Percentiles rank a stretch among this genome's conserved stretches.
These are phyloP conservation scores for Siniperca knerii DNA, from an alignment of 2,113 vertebrate genomes.

Conservation along the genomic window DNA sequence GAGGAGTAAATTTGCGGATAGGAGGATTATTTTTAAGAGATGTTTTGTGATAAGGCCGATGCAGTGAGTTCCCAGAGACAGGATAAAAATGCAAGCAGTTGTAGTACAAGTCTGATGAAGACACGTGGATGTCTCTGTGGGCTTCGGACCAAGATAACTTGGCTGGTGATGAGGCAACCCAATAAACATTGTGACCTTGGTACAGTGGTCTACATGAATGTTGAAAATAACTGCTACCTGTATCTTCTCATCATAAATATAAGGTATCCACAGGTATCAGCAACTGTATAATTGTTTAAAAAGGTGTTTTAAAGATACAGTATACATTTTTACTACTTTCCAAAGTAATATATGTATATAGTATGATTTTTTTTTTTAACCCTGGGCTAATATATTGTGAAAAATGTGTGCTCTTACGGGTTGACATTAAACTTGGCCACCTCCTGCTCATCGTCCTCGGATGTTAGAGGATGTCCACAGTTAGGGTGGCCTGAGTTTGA, in stretches of 20 bases:
- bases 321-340: too few relatives aligned
- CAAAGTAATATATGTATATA: not conserved
- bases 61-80: not conserved
- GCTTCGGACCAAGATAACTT: not conserved
- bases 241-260: not conserved
- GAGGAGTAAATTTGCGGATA: not conserved
- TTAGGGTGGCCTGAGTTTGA: not conserved
- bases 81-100: not conserved
- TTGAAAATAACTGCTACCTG: not conserved
- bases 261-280: not conserved
- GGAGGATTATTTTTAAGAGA: not conserved
- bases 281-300: not conserved
- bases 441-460: not conserved
- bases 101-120: not conserved
- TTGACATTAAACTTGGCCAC: not conserved
- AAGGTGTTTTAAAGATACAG: too few relatives aligned
- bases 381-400: not conserved
- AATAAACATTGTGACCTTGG: not conserved
- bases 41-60: not conserved
- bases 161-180: not conserved
- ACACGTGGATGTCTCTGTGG: not conserved
- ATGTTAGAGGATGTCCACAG: not conserved
- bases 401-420: too few relatives aligned
- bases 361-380: not conserved
- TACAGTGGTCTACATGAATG: not conserved